phyloP scores from a whole-genome alignment of 2,113 vertebrate species.

The Vidua macroura region DNA sequence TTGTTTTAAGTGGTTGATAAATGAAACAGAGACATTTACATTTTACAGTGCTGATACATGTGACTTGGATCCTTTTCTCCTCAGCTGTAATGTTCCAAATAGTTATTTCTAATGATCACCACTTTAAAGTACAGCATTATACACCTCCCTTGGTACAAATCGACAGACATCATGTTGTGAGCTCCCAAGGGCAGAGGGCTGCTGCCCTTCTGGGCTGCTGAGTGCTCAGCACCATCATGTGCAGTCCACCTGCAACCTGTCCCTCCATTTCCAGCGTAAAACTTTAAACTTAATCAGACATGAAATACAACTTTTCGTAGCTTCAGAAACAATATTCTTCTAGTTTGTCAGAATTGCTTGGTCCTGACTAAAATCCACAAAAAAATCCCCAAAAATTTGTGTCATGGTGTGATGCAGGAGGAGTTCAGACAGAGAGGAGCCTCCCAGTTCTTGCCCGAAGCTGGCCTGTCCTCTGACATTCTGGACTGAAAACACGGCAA shows the following conservation, averaged over 20 bases:
- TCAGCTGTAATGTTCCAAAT: not conserved
- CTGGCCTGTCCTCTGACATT: not conserved
- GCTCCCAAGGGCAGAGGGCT: not conserved
- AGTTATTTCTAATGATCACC: not conserved
- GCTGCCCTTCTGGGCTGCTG: not conserved
- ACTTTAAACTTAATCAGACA: not conserved
- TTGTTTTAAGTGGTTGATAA: not conserved
- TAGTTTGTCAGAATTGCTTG: not conserved
- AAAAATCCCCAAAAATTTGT: not conserved
- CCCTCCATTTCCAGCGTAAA: not conserved
- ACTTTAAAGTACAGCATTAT: not conserved
- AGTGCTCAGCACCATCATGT: fast-evolving
- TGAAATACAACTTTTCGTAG: not conserved
- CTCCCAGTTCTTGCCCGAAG: not conserved
- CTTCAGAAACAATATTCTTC: not conserved
- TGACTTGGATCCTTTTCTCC: not conserved
- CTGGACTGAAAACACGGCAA: not conserved
- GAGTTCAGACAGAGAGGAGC: not conserved
- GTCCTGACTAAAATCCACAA: not conserved
- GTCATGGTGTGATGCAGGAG: not conserved
- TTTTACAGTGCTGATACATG: not conserved
- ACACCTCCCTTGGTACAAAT: not conserved
- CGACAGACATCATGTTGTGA: not conserved
- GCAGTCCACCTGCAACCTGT: not conserved
- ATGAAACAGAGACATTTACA: not conserved